These are phyloP conservation scores for Apeira syringaria DNA, from an alignment of 2,888 invertebrate genomes.

Conservation along the genomic window DNA sequence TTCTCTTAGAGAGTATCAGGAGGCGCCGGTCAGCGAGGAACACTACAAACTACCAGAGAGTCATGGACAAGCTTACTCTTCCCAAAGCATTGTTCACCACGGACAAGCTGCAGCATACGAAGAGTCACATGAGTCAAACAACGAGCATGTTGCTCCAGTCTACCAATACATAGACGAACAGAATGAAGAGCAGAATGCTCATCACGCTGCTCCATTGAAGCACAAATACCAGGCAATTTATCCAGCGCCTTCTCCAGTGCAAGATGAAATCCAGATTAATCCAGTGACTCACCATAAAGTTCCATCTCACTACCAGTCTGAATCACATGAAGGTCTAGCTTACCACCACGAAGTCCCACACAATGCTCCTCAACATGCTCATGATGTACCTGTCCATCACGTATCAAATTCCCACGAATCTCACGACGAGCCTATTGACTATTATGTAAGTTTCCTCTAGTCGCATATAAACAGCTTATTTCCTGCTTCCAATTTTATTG, in stretches of 20 bases:
- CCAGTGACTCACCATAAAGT: constrained; percentile 35
- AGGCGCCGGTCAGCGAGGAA: constrained; percentile 34
- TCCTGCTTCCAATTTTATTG: constrained; percentile 45
- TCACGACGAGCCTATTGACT: constrained; percentile 70
- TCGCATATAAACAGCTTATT: constrained; percentile 45
- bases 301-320: constrained; percentile 26
- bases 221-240: constrained; percentile 31
- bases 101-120: constrained; percentile 42
- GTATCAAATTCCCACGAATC: constrained; percentile 39
- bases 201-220: constrained; percentile 26
- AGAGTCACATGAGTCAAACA: constrained; percentile 48
- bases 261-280: constrained; percentile 42
- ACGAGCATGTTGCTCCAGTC: constrained; percentile 51
- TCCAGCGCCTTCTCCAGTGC: constrained; percentile 32
- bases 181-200: constrained; percentile 35
- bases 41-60: constrained; percentile 38
- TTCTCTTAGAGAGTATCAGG: constrained; percentile 42
- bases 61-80: constrained; percentile 50
- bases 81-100: constrained; percentile 56
- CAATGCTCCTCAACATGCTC: constrained; percentile 13
- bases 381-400: constrained; percentile 33
- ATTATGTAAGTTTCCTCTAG: constrained; percentile 69
- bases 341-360: constrained; percentile 14
- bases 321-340: constrained; percentile 8
- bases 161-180: constrained; percentile 52